Evolutionary conservation across 2,888 invertebrate species (phyloP).

Genomic region (Ditula angustiorana): DNA sequence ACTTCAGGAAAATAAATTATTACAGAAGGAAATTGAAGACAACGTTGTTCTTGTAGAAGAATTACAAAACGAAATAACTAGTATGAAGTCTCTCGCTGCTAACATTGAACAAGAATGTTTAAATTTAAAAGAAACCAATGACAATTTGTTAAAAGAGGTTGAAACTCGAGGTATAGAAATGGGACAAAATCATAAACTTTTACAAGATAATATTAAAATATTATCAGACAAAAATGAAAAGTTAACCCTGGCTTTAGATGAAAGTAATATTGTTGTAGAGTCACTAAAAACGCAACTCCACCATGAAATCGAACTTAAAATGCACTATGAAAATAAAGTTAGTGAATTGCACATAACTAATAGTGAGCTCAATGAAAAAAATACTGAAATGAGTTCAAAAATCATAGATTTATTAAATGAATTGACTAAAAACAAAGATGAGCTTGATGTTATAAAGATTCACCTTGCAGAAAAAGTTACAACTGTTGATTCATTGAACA

Average conservation of each 20-base stretch:
- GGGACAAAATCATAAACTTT: conserved; percentile 3
- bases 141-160: conserved; percentile 5
- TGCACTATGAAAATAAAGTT: background rate
- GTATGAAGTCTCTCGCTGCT: conserved; percentile 1
- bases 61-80: background rate
- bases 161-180: conserved; percentile 1
- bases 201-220: background rate
- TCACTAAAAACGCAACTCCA: background rate
- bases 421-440: background rate
- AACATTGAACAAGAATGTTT: background rate
- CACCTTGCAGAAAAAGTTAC: background rate
- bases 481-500: background rate
- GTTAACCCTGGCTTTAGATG: background rate
- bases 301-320: conserved; percentile 3
- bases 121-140: conserved; percentile 16
- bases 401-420: background rate
- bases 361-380: background rate
- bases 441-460: background rate
- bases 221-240: conserved; percentile 2
- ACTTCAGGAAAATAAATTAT: conserved; percentile 1
- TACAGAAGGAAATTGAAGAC: background rate
- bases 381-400: background rate
- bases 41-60: background rate
- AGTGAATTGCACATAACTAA: background rate
- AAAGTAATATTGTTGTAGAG: conserved; percentile 1